Conservation (phyloP, 2,113 vertebrate species). For the Anas platyrhynchos region DNA sequence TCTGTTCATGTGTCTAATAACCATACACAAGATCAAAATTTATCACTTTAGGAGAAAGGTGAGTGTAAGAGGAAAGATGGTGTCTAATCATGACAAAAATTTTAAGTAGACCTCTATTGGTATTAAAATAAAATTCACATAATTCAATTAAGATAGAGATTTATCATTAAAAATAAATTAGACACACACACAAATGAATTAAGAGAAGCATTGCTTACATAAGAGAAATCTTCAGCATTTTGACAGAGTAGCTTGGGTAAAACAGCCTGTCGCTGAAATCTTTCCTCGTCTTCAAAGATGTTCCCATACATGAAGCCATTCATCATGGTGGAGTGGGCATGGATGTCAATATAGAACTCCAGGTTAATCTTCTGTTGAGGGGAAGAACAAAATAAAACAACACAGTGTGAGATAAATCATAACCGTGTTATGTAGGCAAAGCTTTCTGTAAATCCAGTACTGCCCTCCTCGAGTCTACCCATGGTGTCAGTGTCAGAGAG, state of each 20-base stretch:
- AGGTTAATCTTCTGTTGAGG: constrained; percentile 89
- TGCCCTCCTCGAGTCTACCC: not conserved
- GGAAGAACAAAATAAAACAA: constrained; percentile 23
- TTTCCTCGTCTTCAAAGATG: constrained; percentile 95
- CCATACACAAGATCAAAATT: not conserved
- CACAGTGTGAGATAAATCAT: constrained; percentile 18
- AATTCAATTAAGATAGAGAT: not conserved
- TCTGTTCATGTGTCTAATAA: not conserved
- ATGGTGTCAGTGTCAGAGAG: not conserved
- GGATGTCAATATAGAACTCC: constrained; percentile 99
- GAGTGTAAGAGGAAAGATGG: not conserved
- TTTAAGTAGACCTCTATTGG: not conserved
- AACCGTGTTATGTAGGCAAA: not conserved
- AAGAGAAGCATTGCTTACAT: constrained; percentile 79
- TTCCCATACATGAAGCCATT: constrained; percentile 99
- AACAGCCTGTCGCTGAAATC: constrained; percentile 92
- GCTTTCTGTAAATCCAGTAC: not conserved
- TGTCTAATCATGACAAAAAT: not conserved
- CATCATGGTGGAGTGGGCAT: constrained; percentile 99
- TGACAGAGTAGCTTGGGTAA: constrained; percentile 95
- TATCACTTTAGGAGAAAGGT: not conserved
- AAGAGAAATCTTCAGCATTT: constrained; percentile 96
- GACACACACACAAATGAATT: not conserved
- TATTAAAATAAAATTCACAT: not conserved
- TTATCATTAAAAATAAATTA: not conserved